phyloP scores from a whole-genome alignment of 35 echinoderm and acorn worm genomes.

The Patiria miniata region DNA sequence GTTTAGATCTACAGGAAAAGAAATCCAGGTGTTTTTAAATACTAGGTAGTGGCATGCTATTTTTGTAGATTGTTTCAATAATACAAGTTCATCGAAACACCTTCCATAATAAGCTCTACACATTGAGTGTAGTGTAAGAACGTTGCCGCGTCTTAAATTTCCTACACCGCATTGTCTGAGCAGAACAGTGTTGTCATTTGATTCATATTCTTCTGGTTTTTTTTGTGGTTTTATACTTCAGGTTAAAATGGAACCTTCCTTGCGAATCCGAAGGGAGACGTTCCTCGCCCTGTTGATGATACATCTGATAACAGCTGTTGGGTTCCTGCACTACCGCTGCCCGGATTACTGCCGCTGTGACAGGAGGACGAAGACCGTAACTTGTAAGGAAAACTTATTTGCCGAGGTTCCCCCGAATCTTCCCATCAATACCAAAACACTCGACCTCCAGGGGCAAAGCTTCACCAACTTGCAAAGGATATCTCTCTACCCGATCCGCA shows the following conservation, averaged over 20 bases:
- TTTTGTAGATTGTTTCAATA: too few relatives aligned
- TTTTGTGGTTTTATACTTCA: background rate
- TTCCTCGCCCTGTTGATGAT: background rate
- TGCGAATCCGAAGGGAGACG: background rate
- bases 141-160: too few relatives aligned
- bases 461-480: conserved; percentile 15
- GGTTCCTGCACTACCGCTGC: background rate
- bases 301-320: background rate
- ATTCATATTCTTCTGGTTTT: background rate
- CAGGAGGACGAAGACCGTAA: background rate
- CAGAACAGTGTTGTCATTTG: too few relatives aligned
- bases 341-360: conserved; percentile 23
- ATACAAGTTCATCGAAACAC: too few relatives aligned
- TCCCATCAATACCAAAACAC: background rate
- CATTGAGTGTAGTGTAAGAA: too few relatives aligned
- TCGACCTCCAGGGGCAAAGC: conserved; percentile 4
- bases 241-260: background rate
- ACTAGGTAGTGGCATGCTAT: too few relatives aligned
- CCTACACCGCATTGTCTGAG: too few relatives aligned
- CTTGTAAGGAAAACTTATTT: background rate
- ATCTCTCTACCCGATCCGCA: background rate
- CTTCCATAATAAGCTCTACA: too few relatives aligned
- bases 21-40: too few relatives aligned
- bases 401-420: conserved; percentile 6
- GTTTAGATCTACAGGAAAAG: too few relatives aligned